Base-by-base conservation (phyloP, 2,797 vertebrate species). In the Podarcis siculus region DNA sequence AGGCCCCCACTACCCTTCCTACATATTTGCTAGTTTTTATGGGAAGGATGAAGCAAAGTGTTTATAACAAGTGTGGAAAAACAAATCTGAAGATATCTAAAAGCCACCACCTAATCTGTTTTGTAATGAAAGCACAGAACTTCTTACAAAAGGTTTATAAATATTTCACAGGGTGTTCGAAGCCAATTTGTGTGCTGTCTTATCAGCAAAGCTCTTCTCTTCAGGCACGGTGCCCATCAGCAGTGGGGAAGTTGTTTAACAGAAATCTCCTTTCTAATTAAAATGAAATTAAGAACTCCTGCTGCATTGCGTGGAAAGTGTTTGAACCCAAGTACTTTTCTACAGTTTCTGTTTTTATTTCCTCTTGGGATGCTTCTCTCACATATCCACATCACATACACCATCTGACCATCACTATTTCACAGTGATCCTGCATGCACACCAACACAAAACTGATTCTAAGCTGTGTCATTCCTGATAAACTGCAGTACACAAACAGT, bases 261-360 rank as follows among this genome's bases (percentile, higher is more conserved):
- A 91, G 69, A 87, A 67, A 85, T 67, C 75, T 92, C 90, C 84
- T 77, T 91, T 73, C 83, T 91, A 92, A 93, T 85, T 91, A 90
- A 89, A 64, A 77, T 89, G 32, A 81, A 86, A 92, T 42, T 10
- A 76, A 0, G 0, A 64, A 79, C 66, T 86, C 85, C 72, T 87
- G 79, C 87, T 88, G 39, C 55, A 67, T 72, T 69, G 73, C 73
- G 93, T 72, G 30, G 87, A 55, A 85, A 86, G 58, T 45, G 81
- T 66, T 82, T 82, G 35, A 55, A 42, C 67, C n/a, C 64, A 35
- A 91, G 75, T 23, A 3, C 9, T 69, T 79, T 49, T 3, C 39
- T 10, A 49, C 61, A 45, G 66, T 13, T 1, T 55, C 10, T 35
- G 8, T 23, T 21, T 80, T 21, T 4, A 39, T 49, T 27, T 49